Base-by-base conservation (phyloP, 2,797 vertebrate genomes). In the Knipowitschia caucasica region DNA sequence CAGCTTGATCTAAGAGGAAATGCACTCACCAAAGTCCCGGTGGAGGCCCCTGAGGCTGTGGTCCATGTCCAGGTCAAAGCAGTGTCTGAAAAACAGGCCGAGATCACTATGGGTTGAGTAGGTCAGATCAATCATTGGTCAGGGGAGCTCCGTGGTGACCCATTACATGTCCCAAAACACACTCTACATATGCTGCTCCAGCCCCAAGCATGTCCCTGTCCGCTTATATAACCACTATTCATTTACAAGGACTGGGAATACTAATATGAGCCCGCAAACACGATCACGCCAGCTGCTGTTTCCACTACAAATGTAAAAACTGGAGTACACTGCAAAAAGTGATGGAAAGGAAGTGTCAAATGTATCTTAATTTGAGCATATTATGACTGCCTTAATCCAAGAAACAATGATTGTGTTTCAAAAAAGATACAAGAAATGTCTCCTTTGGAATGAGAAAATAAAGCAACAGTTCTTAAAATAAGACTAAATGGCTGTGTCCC, bases 61-160 rank as follows among this genome's bases (percentile, higher is more conserved):
- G 23, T 93, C 90, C 82, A 91, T 73, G 68, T 92, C 81, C 1
- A 94, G 81, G 25, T 81, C 86, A 62, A 93, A 92, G 81, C 91
- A 93, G 71, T 89, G 58, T 56, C 95, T 97, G 71, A 84, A 85
- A 67, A 65, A 50, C 76, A 43, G 33, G 71, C 44, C 78, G 62
- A 71, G 74, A 78, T 68, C 46, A 47, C 60, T 31, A 71, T 43
- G 45, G 53, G 18, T 20, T 5, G 46, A 35, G 24, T 4, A 38
- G 15, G 7, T 34, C 27, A 4, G 15, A 51, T 65, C 57, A 87
- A 86, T 84, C 72, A 86, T 85, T 80, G 58, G 58, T 72, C 43
- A 53, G 40, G 69, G 80, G 81, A 63, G 61, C 42, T 63, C 47
- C 46, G 20, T 53, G 56, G 74, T 86, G 18, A 85, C 59, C 75